Evolutionary conservation across 2,888 invertebrate species (phyloP).

Genomic region (Xestobium rufovillosum): DNA sequence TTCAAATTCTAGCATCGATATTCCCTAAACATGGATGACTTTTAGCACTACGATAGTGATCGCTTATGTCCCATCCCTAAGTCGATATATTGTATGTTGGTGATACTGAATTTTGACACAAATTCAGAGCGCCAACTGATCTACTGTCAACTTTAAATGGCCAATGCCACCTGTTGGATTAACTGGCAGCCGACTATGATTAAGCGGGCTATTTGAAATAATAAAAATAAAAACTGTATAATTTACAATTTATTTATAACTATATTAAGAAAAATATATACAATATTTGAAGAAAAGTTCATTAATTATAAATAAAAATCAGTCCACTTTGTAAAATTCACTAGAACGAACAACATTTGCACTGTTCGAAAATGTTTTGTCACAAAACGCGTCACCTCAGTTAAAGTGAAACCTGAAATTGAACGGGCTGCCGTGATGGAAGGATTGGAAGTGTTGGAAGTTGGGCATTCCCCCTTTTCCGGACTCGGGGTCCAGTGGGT

Average conservation of each 20-base stretch:
- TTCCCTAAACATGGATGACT: no score
- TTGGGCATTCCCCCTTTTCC: conserved; percentile 59
- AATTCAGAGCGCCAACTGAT: no score
- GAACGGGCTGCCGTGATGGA: conserved; percentile 81
- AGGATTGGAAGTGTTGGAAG: conserved; percentile 62
- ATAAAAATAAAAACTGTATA: no score
- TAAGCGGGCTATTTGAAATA: no score
- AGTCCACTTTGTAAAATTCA: conserved; percentile 1
- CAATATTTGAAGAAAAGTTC: background rate
- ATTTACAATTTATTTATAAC: background rate
- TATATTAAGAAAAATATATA: background rate
- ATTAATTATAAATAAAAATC: background rate
- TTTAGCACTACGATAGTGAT: no score
- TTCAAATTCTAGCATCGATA: no score
- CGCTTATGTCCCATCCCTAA: no score
- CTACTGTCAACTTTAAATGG: no score
- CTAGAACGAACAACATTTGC: conserved; percentile 1
- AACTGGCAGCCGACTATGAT: no score
- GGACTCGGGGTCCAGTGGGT: conserved; percentile 94
- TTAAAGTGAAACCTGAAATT: conserved; percentile 97
- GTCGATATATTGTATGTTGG: no score
- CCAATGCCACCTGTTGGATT: no score
- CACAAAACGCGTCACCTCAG: conserved; percentile 43
- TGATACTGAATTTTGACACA: no score
- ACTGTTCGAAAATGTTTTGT: background rate